Conservation (phyloP, 2,113 vertebrate species). For the Eolophus roseicapilla region DNA sequence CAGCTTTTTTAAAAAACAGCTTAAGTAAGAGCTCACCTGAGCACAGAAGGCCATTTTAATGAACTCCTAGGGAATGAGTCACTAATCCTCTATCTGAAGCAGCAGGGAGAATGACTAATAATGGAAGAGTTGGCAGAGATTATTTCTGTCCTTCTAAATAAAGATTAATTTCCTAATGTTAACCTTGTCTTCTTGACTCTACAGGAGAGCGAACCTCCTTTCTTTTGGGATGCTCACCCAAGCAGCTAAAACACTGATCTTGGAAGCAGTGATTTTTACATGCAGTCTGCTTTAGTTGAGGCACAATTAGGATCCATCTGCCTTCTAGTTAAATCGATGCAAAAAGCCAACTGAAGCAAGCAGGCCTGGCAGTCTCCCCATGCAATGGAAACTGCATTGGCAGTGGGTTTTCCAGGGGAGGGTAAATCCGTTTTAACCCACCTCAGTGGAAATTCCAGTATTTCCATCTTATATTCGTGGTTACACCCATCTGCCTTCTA, state of each 20-base stretch:
- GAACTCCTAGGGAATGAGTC: background rate
- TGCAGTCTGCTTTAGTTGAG: background rate
- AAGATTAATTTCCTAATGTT: background rate
- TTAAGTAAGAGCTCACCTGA: background rate
- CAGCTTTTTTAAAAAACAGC: background rate
- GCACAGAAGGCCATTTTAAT: background rate
- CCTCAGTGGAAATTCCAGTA: background rate
- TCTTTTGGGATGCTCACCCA: background rate
- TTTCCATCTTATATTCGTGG: background rate
- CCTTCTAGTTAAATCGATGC: background rate
- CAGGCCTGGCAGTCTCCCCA: background rate
- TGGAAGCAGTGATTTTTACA: background rate
- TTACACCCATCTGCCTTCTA: background rate
- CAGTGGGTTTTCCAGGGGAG: background rate
- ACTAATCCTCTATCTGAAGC: slow-evolving; percentile 1
- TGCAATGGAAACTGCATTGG: background rate
- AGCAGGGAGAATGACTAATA: background rate
- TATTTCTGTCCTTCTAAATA: slow-evolving; percentile 17
- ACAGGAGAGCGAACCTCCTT: background rate
- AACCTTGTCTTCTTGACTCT: background rate
- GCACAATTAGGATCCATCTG: background rate
- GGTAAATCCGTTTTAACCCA: background rate
- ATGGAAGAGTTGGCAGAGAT: background rate
- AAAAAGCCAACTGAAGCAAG: background rate
- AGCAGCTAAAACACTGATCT: background rate